Evolutionary conservation across 2,888 invertebrate species (phyloP).

Genomic region (Cinara cedri): DNA sequence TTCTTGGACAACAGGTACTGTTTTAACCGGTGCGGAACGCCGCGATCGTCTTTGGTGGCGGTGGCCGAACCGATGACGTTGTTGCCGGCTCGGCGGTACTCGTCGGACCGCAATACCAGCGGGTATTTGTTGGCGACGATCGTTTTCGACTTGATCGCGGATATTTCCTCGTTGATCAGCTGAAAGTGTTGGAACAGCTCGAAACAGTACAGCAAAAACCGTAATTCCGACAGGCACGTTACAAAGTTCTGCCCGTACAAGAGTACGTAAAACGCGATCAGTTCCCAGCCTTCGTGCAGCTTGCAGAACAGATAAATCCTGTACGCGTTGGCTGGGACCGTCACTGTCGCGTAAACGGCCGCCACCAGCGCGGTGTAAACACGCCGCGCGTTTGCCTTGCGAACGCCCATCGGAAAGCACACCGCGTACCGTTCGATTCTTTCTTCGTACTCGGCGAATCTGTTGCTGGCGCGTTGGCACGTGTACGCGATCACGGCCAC

Average conservation of each 20-base stretch:
- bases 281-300: no score
- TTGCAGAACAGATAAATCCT: background rate
- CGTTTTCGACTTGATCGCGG: background rate
- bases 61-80: background rate
- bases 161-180: constrained; percentile 30
- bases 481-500: background rate
- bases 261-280: background rate
- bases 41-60: no score
- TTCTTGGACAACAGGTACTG: background rate
- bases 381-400: background rate
- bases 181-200: constrained; percentile 12
- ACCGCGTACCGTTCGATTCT: background rate
- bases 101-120: background rate
- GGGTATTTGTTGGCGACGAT: constrained; percentile 18
- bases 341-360: no score
- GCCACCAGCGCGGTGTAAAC: no score
- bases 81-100: background rate
- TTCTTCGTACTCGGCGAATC: background rate
- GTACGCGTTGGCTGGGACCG: background rate
- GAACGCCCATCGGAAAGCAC: background rate
- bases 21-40: no score
- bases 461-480: background rate
- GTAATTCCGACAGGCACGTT: constrained; percentile 35
- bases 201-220: constrained; percentile 26
- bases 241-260: constrained; percentile 56